phyloP scores from a whole-genome alignment of 2,888 invertebrate species.

The Tinea pellionella region DNA sequence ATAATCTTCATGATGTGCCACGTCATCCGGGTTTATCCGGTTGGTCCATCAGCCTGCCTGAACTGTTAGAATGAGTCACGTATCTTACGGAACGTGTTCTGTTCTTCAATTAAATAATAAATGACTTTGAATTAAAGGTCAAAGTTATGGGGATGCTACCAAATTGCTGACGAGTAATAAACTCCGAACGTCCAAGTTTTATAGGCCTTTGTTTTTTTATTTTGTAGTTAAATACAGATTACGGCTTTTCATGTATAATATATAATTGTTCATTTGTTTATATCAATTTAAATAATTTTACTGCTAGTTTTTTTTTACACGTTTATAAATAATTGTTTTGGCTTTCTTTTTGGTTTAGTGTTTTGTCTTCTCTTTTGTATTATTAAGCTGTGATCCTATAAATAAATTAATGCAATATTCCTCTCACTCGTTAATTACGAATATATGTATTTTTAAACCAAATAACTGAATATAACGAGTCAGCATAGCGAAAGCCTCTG shows the following conservation, averaged over 20 bases:
- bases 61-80: constrained; percentile 5
- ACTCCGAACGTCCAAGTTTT: background rate
- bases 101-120: constrained; percentile 7
- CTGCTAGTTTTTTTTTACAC: too few relatives aligned
- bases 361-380: too few relatives aligned
- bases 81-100: background rate
- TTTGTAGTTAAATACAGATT: background rate
- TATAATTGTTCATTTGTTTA: background rate
- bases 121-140: constrained; percentile 2
- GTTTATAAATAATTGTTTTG: too few relatives aligned
- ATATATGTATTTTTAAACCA: too few relatives aligned
- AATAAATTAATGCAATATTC: too few relatives aligned
- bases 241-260: background rate
- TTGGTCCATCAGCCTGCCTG: background rate
- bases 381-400: too few relatives aligned
- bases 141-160: background rate
- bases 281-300: too few relatives aligned
- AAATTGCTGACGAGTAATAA: background rate
- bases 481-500: too few relatives aligned
- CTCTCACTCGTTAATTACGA: too few relatives aligned
- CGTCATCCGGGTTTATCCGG: background rate
- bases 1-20: background rate
- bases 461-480: too few relatives aligned
- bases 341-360: too few relatives aligned
- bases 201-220: background rate